Percentiles rank a stretch among this genome's conserved stretches.
These are phyloP conservation scores for Diachasma alloeum DNA, from an alignment of 1,140 invertebrate genomes.

Conservation along the genomic window DNA sequence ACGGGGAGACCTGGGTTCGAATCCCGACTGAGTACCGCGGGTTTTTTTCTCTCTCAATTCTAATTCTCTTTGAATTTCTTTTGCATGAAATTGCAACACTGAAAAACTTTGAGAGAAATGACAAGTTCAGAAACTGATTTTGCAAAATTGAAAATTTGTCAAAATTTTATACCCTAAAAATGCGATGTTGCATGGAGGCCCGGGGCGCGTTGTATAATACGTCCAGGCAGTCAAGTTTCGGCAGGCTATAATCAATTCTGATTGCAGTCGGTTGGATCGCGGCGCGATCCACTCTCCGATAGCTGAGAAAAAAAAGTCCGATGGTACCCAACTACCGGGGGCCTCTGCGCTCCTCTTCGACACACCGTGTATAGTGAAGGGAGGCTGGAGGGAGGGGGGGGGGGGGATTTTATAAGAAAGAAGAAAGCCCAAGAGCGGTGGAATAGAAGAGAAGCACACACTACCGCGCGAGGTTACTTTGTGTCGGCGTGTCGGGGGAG, in stretches of 20 bases:
- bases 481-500: conserved; percentile 25
- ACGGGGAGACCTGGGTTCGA: no score
- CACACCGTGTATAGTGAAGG: neutral
- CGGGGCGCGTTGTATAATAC: conserved; percentile 53
- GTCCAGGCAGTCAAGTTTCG: conserved; percentile 57
- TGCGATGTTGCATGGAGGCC: neutral
- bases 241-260: conserved; percentile 67
- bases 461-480: conserved; percentile 22
- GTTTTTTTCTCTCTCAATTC: no score
- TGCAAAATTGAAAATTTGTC: neutral
- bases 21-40: no score
- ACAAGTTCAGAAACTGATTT: neutral
- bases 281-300: conserved; percentile 60
- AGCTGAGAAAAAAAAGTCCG: conserved; percentile 50
- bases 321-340: conserved; percentile 55
- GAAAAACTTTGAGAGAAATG: no score
- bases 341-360: conserved; percentile 38
- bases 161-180: neutral
- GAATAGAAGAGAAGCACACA: conserved; percentile 13
- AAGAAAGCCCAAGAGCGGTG: conserved; percentile 32
- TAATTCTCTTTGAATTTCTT: no score
- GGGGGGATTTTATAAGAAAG: conserved; percentile 24
- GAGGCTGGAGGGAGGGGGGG: conserved; percentile 25
- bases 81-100: no score
- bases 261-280: conserved; percentile 59